Evolutionary conservation across 37 sponge, comb jelly and placozoan species (phyloP), one percentile per base, ranked within the genome.

Genomic region (Beroe ovata): DNA sequence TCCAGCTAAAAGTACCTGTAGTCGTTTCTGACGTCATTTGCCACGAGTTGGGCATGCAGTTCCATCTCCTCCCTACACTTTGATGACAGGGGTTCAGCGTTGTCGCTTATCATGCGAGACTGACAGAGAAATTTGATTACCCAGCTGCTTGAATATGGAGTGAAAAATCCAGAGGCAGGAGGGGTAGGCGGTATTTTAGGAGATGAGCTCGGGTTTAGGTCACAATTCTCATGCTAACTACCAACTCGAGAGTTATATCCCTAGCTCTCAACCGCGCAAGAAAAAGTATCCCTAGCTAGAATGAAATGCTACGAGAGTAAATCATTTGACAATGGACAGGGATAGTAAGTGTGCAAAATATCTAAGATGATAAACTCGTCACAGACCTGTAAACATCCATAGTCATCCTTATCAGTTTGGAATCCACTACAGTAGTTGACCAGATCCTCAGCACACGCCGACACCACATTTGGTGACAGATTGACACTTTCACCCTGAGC

Each of bases 401-500:
- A 77, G 54, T 77, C 84, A 29, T 77, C 84, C 54, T 77, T 77
- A 41, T 77, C 28, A n/a, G 41, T 25, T 6, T 77, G 36, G 33
- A 25, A 42, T 11, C 84, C 84, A 38, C 28, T 11, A 40, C 84
- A 77, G 28, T 77, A 77, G 6, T 8, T 41, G 54, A 77, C 84
- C 6, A 77, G 54, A 19, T 77, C 84, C 84, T 77, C 84, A 3
- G 84, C 54, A 41, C 84, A 77, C 1, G 84, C 26, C 8, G 84
- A 77, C 8, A 77, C 84, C 4, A 77, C 28, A 3, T n/a, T 4
- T 2, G 84, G 84, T 1, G 84, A 77, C 28, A 77, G 84, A 26
- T 77, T 77, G 23, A 77, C 84, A 77, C 84, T 77, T 25, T 77
- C 84, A 4, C 84, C 84, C 22, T 77, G 84, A 16, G 54, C 84